These are phyloP conservation scores for Montipora sp. DNA, from an alignment of 64 coral and sea anemone species.

Conservation along the genomic window DNA sequence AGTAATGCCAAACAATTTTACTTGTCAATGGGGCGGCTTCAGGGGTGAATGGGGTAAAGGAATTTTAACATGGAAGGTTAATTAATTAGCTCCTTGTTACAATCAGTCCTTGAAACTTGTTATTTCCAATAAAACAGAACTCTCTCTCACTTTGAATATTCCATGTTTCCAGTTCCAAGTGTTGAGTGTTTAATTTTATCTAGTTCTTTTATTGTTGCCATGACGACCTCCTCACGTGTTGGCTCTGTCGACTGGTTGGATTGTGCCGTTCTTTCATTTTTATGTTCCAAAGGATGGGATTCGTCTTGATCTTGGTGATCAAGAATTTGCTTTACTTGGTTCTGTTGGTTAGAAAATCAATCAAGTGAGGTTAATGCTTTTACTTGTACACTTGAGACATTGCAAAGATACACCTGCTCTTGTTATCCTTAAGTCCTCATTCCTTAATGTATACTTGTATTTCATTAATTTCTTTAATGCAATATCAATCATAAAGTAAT, in stretches of 20 bases:
- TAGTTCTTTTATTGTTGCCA: conserved; percentile 86
- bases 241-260: conserved; percentile 12
- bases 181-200: conserved; percentile 71
- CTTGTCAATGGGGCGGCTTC: too few relatives aligned
- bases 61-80: too few relatives aligned
- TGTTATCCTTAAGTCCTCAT: too few relatives aligned
- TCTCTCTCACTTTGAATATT: background rate
- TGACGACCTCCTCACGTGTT: conserved; percentile 82
- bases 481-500: too few relatives aligned
- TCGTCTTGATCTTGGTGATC: conserved; percentile 21
- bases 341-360: background rate
- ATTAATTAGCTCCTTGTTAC: too few relatives aligned
- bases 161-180: conserved; percentile 2
- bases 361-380: background rate
- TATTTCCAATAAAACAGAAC: background rate
- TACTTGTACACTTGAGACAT: too few relatives aligned
- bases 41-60: too few relatives aligned
- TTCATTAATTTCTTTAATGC: too few relatives aligned
- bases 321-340: conserved; percentile 59
- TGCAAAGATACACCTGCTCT: too few relatives aligned
- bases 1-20: too few relatives aligned
- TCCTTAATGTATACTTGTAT: too few relatives aligned
- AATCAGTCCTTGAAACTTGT: background rate
- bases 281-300: background rate
- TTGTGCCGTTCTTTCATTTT: background rate